Base-by-base conservation (phyloP, 2,888 invertebrate species). In the Chymomyza amoena region DNA sequence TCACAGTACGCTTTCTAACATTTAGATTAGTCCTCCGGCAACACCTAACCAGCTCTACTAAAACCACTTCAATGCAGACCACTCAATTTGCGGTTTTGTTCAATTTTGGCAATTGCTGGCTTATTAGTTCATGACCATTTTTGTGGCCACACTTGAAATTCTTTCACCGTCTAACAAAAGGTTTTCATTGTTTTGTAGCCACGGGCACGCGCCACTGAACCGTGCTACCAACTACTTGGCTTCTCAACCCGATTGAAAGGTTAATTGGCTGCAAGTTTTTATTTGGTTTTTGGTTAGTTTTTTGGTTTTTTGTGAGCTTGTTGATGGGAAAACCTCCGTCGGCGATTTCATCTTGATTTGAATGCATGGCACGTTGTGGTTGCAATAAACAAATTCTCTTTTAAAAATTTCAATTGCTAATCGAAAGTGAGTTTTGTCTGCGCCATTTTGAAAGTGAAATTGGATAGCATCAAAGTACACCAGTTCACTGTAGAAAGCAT, bases 271-370 rank as follows among this genome's bases (percentile, higher is more conserved):
- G 54, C 39, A 62, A 36, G 59, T 68, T 71, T 56, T 67, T 54
- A 57, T 61, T 60, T 69, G 70, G 73, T 70, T 61, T 66, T 50
- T 25, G n/a, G 36, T 56, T 32, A 4, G 1, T 39, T 20, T 32
- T 63, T 18, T 45, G 18, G 20, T 20, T 62, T 50, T 59, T 45
- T 18, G 32, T 16, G n/a, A n/a, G 18, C 16, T 4, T 16, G 20
- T 20, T 20, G 20, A 20, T 54, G 54, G 57, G 28, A 57, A 57
- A 57, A 16, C 50, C 18, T 62, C 15, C 50, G n/a, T 25, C 20
- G 18, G 28, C 61, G 61, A 61, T 65, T 64, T 75, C 62, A 77
- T 78, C 78, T 71, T 81, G 77, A 79, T 76, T 79, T 71, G 52
- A 69, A 82, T 82, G 73, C 75, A 64, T 56, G 71, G 54, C 77